Evolutionary conservation across 2,888 invertebrate species (phyloP).

Genomic region (Perithous albicinctus): DNA sequence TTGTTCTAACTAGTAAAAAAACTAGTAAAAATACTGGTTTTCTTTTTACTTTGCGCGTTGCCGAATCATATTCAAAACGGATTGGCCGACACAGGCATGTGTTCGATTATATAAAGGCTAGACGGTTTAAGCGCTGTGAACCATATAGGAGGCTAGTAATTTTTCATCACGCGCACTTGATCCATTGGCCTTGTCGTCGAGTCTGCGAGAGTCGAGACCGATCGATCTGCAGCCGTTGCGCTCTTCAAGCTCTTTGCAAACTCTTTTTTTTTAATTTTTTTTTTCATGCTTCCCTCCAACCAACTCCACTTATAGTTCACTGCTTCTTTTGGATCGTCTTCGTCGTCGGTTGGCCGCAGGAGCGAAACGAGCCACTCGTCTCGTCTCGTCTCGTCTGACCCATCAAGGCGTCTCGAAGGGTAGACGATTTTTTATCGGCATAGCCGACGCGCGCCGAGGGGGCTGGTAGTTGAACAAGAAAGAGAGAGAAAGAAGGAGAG

Average conservation of each 20-base stretch:
- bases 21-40: no score
- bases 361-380: conserved; percentile 50
- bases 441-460: neutral
- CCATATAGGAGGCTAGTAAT: conserved; percentile 29
- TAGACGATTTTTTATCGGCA: conserved; percentile 49
- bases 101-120: conserved; percentile 33
- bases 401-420: conserved; percentile 40
- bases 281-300: neutral
- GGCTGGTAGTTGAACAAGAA: neutral
- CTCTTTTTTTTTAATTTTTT: conserved; percentile 32
- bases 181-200: conserved; percentile 37
- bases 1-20: no score
- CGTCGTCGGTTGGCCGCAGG: conserved; percentile 37
- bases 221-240: conserved; percentile 25
- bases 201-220: conserved; percentile 12
- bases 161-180: conserved; percentile 53
- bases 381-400: conserved; percentile 33
- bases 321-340: conserved; percentile 36
- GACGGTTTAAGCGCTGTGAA: conserved; percentile 6
- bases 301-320: conserved; percentile 31
- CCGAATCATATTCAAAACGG: conserved; percentile 20
- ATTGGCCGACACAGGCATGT: neutral
- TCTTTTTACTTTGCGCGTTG: neutral
- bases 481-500: neutral
- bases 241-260: conserved; percentile 13